These are phyloP conservation scores for Mesembrinibis cayennensis DNA, from an alignment of 2,113 vertebrate species.

Conservation along the genomic window DNA sequence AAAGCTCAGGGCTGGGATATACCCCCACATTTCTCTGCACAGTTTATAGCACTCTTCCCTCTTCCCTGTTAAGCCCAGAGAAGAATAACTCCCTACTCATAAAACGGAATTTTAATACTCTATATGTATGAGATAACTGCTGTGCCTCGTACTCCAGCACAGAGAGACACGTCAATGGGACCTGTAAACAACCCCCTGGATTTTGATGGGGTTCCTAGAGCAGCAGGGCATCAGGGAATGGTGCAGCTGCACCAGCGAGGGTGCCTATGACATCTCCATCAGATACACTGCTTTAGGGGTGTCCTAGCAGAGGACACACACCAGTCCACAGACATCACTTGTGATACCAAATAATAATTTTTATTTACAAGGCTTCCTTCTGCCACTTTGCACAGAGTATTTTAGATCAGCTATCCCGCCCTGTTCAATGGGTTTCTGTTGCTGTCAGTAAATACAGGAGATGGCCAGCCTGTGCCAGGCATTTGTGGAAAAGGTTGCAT, in stretches of 20 bases:
- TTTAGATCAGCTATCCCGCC: neutral
- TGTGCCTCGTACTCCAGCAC: neutral
- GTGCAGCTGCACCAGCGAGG: neutral
- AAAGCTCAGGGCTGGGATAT: neutral
- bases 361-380: neutral
- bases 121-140: neutral
- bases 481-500: neutral
- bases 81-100: neutral
- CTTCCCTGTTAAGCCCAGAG: neutral
- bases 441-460: neutral
- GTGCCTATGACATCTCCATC: neutral
- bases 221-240: rapidly evolving
- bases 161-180: rapidly evolving
- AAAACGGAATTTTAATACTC: neutral
- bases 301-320: neutral
- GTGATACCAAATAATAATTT: neutral
- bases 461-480: neutral
- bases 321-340: neutral
- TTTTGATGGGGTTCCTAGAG: neutral
- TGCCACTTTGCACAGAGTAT: neutral
- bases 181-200: neutral
- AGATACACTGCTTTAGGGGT: neutral
- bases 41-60: neutral
- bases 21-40: rapidly evolving
- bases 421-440: neutral